Base-by-base conservation (phyloP, 2,888 invertebrate genomes). In the Trichacis sp. region DNA sequence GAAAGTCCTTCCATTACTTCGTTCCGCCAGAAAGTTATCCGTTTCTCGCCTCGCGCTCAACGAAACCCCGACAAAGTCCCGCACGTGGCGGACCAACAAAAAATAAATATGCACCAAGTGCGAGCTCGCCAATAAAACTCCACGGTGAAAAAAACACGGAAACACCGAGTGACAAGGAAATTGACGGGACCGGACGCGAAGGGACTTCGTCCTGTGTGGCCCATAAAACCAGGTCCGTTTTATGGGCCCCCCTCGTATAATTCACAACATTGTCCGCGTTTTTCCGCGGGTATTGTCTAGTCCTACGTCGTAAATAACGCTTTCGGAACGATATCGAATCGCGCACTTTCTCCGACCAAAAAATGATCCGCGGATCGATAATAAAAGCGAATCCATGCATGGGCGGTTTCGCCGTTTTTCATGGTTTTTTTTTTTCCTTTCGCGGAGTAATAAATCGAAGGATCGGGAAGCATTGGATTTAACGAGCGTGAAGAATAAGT, bases 221-320 rank as follows among this genome's bases (percentile, higher is more conserved):
- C 71, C 81, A 80, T 82, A 79, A 83, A 83, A 80, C 77, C 75
- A 64, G 67, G 71, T 76, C 33, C 81, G 74, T n/a, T 82, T 82
- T 81, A 82, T 80, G 76, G 80, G 71, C 67, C 74, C 71, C 70
- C 75, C 29, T n/a, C 73, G 77, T 72, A 78, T 81, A 80, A 81
- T 80, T 82, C 81, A 79, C 79, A 78, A 79, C 79, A 79, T 79
- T 80, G 81, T 81, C 78, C 75, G 75, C 73, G n/a, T n/a, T n/a
- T n/a, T n/a, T n/a, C n/a, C n/a, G n/a, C n/a, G n/a, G n/a, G n/a
- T 42, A 14, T 14, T 18, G 42, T 42, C 33, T 33, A 33, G 29
- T 4, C 11, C n/a, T 33, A n/a, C 2, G 33, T 33, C 33, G 33
- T 33, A 33, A 33, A 33, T 33, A 11, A 33, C 11, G 33, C n/a